Evolutionary conservation across 2,113 vertebrate genomes (phyloP).

Genomic region (Bubalus kerabau): DNA sequence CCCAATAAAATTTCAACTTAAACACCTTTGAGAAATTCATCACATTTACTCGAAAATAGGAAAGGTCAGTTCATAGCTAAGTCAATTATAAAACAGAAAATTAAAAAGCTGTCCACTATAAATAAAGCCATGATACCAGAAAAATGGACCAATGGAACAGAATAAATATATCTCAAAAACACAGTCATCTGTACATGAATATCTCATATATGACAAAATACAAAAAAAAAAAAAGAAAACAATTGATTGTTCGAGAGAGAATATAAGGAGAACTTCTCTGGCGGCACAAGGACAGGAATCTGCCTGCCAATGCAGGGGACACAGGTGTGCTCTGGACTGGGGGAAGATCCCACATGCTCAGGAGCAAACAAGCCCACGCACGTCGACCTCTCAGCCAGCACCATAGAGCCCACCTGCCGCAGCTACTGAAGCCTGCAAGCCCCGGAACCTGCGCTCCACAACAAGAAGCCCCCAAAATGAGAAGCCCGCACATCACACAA

Average conservation of each 20-base stretch:
- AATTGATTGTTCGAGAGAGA: neutral
- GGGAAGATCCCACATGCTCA: neutral
- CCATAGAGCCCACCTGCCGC: fast-evolving
- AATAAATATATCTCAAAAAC: neutral
- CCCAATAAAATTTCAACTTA: neutral
- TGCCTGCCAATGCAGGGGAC: neutral
- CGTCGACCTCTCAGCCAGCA: neutral
- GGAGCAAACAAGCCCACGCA: neutral
- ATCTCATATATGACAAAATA: neutral
- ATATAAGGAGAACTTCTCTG: neutral
- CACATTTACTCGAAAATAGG: neutral
- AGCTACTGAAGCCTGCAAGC: neutral
- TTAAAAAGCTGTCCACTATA: neutral
- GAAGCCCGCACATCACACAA: neutral
- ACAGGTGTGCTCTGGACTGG: neutral
- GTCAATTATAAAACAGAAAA: neutral
- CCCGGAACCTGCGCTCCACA: neutral
- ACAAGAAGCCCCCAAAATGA: neutral
- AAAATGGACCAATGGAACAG: neutral
- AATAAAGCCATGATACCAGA: neutral
- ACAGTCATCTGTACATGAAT: neutral
- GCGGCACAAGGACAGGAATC: neutral
- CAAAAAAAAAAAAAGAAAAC: neutral
- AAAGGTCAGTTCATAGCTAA: neutral
- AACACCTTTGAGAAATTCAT: neutral